Evolutionary conservation across 2,888 invertebrate species (phyloP).

Genomic region (Carpatolechia fugitivella): DNA sequence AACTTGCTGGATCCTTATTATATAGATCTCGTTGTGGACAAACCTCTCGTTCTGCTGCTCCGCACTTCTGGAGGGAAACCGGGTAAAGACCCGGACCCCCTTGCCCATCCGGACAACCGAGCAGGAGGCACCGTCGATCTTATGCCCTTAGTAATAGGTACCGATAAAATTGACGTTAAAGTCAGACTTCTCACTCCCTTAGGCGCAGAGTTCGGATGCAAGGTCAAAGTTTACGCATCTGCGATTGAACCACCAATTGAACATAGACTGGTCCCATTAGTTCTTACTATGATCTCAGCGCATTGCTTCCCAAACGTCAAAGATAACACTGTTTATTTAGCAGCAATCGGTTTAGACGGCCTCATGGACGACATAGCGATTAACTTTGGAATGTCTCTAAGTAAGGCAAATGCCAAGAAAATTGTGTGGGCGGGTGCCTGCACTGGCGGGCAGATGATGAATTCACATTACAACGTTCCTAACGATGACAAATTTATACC

Average conservation of each 20-base stretch:
- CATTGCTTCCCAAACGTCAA: slow-evolving; percentile 57
- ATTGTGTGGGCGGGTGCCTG: slow-evolving; percentile 57
- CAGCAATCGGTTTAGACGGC: slow-evolving; percentile 53
- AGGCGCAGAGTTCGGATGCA: slow-evolving; percentile 42
- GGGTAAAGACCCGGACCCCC: slow-evolving; percentile 53
- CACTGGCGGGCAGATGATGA: slow-evolving; percentile 45
- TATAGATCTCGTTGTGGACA: slow-evolving; percentile 43
- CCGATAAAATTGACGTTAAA: slow-evolving; percentile 42
- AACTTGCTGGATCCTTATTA: slow-evolving; percentile 30
- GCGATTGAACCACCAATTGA: slow-evolving; percentile 29
- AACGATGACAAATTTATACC: slow-evolving; percentile 54
- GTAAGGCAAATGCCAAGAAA: slow-evolving; percentile 42
- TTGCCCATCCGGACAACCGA: slow-evolving; percentile 52
- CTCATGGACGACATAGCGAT: slow-evolving; percentile 36
- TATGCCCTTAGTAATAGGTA: slow-evolving; percentile 58
- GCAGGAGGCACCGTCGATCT: slow-evolving; percentile 63
- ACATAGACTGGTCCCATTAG: slow-evolving; percentile 41
- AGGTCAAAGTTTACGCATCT: slow-evolving; percentile 39
- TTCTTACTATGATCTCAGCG: slow-evolving; percentile 59
- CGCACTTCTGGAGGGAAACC: slow-evolving; percentile 44
- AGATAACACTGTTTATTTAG: slow-evolving; percentile 59
- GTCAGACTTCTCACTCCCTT: slow-evolving; percentile 41
- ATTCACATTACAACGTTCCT: slow-evolving; percentile 44
- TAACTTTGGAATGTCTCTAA: slow-evolving; percentile 57
- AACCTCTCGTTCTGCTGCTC: slow-evolving; percentile 56